Evolutionary conservation across 2,113 vertebrate genomes (phyloP).

Genomic region (Gymnorhina tibicen): DNA sequence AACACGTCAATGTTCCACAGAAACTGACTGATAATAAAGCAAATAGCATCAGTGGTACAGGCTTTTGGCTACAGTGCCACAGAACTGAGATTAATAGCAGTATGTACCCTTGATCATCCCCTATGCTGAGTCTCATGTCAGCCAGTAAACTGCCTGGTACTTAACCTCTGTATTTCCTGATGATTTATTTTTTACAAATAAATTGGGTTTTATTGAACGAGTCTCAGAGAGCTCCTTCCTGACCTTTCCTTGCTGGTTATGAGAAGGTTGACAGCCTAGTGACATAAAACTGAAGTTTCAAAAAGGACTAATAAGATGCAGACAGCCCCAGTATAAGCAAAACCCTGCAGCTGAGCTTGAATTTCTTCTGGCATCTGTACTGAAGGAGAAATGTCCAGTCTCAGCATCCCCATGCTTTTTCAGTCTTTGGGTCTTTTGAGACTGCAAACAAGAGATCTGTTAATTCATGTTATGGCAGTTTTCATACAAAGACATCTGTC

Average conservation of each 20-base stretch:
- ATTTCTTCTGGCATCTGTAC: neutral
- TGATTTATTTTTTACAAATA: neutral
- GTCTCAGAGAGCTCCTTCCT: neutral
- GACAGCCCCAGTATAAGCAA: neutral
- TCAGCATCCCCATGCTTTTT: neutral
- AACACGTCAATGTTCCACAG: neutral
- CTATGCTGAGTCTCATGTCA: neutral
- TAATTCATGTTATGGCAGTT: conserved; percentile 18
- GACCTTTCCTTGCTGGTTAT: neutral
- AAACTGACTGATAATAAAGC: neutral
- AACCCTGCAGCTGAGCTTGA: neutral
- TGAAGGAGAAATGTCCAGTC: neutral
- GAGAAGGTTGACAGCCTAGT: neutral
- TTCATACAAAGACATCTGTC: conserved; percentile 34
- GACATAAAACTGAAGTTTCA: neutral
- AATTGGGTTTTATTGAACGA: neutral
- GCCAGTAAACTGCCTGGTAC: neutral
- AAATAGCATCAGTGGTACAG: neutral
- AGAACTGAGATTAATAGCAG: neutral
- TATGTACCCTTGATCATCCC: neutral
- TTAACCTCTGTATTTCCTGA: neutral
- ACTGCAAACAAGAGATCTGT: neutral
- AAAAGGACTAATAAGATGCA: neutral
- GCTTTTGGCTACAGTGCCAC: neutral
- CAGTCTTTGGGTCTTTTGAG: conserved; percentile 2